Percentiles rank a stretch among this genome's conserved stretches.
Conservation (phyloP, 2,113 vertebrate species). For the Notarius lentiginosus region DNA sequence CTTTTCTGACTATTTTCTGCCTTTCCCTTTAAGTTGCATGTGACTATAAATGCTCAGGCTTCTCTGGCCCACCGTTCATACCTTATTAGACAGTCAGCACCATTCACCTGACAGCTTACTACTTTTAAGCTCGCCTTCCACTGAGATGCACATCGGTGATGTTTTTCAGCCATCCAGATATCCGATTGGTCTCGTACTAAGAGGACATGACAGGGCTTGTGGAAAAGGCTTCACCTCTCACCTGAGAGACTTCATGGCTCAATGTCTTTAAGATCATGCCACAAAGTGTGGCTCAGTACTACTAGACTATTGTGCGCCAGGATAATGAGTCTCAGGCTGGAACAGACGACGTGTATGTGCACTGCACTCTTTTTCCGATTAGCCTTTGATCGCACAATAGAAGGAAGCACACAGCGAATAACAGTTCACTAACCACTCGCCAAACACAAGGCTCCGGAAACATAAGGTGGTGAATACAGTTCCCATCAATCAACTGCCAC, state of each 20-base stretch:
- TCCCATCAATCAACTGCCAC: conserved; percentile 62
- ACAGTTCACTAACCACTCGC: conserved; percentile 49
- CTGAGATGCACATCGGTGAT: background rate
- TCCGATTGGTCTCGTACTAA: background rate
- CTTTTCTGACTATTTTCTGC: background rate
- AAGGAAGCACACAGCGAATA: conserved; percentile 46
- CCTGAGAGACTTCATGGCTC: background rate
- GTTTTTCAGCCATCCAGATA: background rate
- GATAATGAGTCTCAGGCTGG: conserved; percentile 17
- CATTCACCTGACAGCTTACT: background rate
- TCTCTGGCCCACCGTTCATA: background rate
- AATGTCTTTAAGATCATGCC: background rate
- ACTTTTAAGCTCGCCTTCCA: background rate
- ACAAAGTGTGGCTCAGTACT: background rate
- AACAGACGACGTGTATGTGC: conserved; percentile 31
- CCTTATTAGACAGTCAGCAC: background rate
- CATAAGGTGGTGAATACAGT: conserved; percentile 56
- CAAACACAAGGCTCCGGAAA: conserved; percentile 49
- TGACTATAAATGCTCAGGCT: background rate
- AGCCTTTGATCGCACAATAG: conserved; percentile 50
- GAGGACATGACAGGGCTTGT: background rate
- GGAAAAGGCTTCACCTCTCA: background rate
- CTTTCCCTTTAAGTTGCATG: background rate
- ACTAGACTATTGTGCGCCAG: background rate
- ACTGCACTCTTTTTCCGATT: conserved; percentile 13